Evolutionary conservation across 2,113 vertebrate genomes (phyloP), one percentile per base, ranked within the genome.

Genomic region (Charadrius vociferus): DNA sequence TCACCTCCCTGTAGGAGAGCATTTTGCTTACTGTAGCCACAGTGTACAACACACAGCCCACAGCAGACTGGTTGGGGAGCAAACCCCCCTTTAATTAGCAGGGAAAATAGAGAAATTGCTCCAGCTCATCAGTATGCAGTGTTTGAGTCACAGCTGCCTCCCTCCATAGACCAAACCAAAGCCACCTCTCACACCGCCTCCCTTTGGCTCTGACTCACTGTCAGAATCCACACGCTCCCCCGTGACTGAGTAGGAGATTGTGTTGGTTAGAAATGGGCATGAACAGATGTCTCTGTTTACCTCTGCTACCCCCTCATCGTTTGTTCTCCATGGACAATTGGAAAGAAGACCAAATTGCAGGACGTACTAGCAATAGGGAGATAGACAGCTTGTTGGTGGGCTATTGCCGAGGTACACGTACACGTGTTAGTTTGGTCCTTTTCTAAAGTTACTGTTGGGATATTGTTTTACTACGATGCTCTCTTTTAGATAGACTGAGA

Each of bases 211-310:
- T 97, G 96, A 97, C 37, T 97, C 96, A 97, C 74, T 56, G 34
- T 87, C 89, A 86, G 75, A 65, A 94, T 68, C 89, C 68, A 47
- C 84, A 15, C 75, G 68, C 79, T 83, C 52, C 93, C 91, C 93
- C 56, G 10, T 92, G 84, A 68, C 92, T 90, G 93, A 95, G 93
- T 78, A 52, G 95, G 96, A 95, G 95, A 32, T 12, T 41, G 91
- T 95, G 92, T 92, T 83, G 55, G 59, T 91, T 78, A 66, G 89
- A 93, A 88, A 93, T 83, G 94, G 95, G 72, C 80, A 65, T 13
- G 59, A 92, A 59, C 97, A 97, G 95, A 96, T 96, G 95, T 84
- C 91, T 95, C 86, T 91, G 43, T 88, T 94, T 94, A 72, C 93
- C 58, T 95, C 50, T 50, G 27, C 95, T 93, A 39, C 95, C 90